phyloP scores from a whole-genome alignment of 2,113 vertebrate genomes.

The Tupaia chinensis region DNA sequence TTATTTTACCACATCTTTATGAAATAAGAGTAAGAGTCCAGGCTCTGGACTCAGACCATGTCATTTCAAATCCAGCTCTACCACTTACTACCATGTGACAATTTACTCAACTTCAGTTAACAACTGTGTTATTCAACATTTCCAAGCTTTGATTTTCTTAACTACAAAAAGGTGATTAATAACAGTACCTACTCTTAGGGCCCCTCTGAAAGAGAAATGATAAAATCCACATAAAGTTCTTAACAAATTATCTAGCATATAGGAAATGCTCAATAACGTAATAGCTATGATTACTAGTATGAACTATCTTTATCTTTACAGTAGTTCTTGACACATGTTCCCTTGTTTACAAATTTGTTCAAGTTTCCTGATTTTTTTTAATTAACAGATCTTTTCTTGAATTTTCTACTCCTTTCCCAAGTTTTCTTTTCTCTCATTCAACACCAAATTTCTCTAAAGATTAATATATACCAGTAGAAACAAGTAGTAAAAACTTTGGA shows the following conservation, averaged over 20 bases:
- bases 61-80: constrained; percentile 16
- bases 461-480: not conserved
- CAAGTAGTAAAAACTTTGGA: not conserved
- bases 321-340: not conserved
- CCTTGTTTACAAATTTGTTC: constrained; percentile 2
- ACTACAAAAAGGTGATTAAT: constrained; percentile 1
- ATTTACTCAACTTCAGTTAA: no score
- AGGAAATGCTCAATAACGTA: not conserved
- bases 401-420: not conserved
- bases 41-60: not conserved
- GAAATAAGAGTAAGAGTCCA: not conserved
- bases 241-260: not conserved
- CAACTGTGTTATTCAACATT: not conserved
- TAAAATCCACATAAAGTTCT: not conserved
- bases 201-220: not conserved
- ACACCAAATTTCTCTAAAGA: constrained; percentile 26
- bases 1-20: constrained; percentile 5
- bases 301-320: constrained; percentile 7
- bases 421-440: constrained; percentile 12
- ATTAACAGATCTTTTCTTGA: not conserved
- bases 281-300: constrained; percentile 19
- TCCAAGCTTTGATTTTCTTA: constrained; percentile 19
- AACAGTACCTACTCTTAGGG: not conserved
- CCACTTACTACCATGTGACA: not conserved
- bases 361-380: not conserved